These are phyloP conservation scores for Thamnophis elegans DNA, from an alignment of 2,797 vertebrate species.

Conservation along the genomic window DNA sequence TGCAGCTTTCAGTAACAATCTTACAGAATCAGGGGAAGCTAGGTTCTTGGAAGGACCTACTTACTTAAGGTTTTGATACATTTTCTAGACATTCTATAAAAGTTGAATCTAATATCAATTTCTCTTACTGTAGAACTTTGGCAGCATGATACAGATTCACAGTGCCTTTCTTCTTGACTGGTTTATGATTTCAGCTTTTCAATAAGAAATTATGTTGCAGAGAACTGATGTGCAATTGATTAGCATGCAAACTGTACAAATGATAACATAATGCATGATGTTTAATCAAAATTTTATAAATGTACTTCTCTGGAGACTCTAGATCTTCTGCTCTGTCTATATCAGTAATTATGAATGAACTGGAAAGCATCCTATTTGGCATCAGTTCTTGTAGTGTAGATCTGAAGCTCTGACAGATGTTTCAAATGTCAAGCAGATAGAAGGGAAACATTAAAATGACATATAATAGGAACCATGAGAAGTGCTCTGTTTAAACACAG, in stretches of 20 bases:
- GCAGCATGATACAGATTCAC: not conserved
- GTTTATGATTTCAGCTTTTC: constrained; percentile 4
- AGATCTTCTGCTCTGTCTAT: constrained; percentile 37
- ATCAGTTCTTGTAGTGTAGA: constrained; percentile 44
- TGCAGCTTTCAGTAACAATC: not conserved
- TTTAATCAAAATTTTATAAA: constrained; percentile 44
- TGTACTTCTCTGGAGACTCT: constrained; percentile 20
- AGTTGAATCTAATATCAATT: not conserved
- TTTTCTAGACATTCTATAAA: not conserved
- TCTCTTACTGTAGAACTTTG: not conserved
- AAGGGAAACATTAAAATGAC: constrained; percentile 46
- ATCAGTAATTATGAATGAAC: constrained; percentile 40
- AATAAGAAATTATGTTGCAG: not conserved
- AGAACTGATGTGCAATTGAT: constrained; percentile 12
- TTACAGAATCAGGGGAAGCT: not conserved
- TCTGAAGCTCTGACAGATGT: constrained; percentile 46
- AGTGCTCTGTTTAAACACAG: constrained; percentile 25
- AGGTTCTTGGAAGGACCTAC: not conserved
- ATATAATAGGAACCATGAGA: constrained; percentile 42
- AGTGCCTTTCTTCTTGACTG: not conserved
- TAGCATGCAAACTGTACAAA: not conserved
- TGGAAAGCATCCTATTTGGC: constrained; percentile 49
- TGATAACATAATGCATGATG: constrained; percentile 9
- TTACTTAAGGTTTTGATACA: not conserved
- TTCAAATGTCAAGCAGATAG: constrained; percentile 61